phyloP scores from a whole-genome alignment of 2,113 vertebrate genomes.

The Apeltes quadracus region DNA sequence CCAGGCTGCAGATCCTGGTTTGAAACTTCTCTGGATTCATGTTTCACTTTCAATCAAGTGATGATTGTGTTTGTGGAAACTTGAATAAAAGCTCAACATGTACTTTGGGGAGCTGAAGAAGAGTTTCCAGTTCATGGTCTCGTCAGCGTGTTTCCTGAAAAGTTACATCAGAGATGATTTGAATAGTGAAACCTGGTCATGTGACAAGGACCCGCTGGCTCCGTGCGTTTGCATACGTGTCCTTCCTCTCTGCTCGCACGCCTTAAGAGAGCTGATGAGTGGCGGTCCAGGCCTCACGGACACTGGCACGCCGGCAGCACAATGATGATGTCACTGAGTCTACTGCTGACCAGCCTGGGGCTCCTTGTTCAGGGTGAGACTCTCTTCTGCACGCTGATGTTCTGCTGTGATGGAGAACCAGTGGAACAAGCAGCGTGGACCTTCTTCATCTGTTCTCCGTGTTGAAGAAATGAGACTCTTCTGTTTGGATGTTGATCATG shows the following conservation, averaged over 20 bases:
- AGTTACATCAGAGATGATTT: no score
- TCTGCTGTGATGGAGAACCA: conserved; percentile 24
- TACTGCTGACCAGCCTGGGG: conserved; percentile 30
- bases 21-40: no score
- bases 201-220: conserved; percentile 18
- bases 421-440: conserved; percentile 9
- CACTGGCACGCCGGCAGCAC: conserved; percentile 4
- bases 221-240: conserved; percentile 24
- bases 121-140: rapidly evolving
- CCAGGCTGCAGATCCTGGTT: no score
- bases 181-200: not conserved
- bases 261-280: conserved; percentile 13
- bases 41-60: no score
- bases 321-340: conserved; percentile 16
- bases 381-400: conserved; percentile 18
- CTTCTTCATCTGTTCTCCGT: conserved; percentile 1
- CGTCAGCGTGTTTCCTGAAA: no score
- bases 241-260: conserved; percentile 7
- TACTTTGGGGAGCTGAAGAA: not conserved
- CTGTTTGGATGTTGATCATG: conserved; percentile 1
- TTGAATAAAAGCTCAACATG: no score
- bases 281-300: conserved; percentile 13
- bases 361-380: conserved; percentile 35
- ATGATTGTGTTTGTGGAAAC: no score
- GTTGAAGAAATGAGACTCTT: conserved; percentile 1